Conservation (phyloP, 2,888 invertebrate species). For the Papilio demoleus region DNA sequence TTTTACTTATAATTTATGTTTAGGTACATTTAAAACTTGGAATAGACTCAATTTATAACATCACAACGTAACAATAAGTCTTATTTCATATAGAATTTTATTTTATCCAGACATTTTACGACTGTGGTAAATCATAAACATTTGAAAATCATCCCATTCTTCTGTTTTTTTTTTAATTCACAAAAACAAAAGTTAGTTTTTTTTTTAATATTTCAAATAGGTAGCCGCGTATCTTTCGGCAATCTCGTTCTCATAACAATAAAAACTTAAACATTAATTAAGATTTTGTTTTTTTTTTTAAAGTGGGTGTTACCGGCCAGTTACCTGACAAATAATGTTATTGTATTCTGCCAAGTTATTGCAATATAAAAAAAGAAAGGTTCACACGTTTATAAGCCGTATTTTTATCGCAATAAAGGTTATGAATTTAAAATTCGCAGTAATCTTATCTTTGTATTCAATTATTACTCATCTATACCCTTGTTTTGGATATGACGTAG, state of each 20-base stretch:
- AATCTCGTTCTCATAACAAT: slow-evolving; percentile 45
- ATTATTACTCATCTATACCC: slow-evolving; percentile 49
- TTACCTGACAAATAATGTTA: slow-evolving; percentile 74
- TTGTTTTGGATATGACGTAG: slow-evolving; percentile 57
- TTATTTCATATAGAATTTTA: background rate
- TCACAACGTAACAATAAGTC: too few species aligned
- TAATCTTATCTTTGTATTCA: slow-evolving; percentile 38
- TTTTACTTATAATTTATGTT: too few species aligned
- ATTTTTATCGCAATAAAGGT: background rate
- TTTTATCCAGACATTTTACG: background rate
- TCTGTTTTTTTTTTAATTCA: slow-evolving; percentile 11
- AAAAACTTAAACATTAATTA: slow-evolving; percentile 59
- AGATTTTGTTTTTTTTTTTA: slow-evolving; percentile 50
- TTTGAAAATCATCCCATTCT: background rate
- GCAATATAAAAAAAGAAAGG: background rate
- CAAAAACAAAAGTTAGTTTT: slow-evolving; percentile 29
- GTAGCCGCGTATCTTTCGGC: slow-evolving; percentile 46
- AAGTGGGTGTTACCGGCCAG: slow-evolving; percentile 59
- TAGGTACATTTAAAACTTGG: too few species aligned
- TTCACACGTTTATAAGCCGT: slow-evolving; percentile 34
- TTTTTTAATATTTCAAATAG: slow-evolving; percentile 27
- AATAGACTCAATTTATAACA: too few species aligned
- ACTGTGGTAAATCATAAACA: background rate
- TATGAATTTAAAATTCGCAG: background rate
- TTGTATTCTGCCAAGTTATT: slow-evolving; percentile 50